phyloP scores from a whole-genome alignment of 2,113 vertebrate genomes.

The Vidua macroura region DNA sequence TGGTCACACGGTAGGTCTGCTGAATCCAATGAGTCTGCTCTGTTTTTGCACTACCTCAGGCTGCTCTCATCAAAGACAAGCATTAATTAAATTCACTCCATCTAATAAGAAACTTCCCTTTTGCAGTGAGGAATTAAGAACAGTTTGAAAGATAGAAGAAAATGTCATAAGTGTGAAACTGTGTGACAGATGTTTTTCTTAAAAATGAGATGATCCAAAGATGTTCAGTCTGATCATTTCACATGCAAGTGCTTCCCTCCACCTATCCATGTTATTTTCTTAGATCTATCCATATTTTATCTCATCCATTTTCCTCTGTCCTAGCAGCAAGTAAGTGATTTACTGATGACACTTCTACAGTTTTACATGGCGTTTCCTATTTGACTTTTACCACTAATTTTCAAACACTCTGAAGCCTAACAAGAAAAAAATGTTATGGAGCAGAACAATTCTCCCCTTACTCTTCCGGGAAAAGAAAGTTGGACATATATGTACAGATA shows the following conservation, averaged over 20 bases:
- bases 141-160: not conserved
- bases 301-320: not conserved
- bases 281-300: not conserved
- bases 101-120: not conserved
- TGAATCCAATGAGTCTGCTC: not conserved
- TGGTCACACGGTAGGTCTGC: slow-evolving; percentile 13
- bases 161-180: not conserved
- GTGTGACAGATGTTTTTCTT: not conserved
- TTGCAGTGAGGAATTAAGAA: not conserved
- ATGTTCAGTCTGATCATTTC: not conserved
- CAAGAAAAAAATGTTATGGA: not conserved
- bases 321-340: not conserved
- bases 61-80: not conserved
- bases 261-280: not conserved
- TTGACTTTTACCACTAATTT: not conserved
- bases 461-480: not conserved
- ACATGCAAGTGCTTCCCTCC: not conserved
- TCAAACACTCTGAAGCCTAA: not conserved
- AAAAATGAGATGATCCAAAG: not conserved
- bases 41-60: not conserved
- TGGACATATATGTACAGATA: not conserved
- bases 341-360: not conserved
- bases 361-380: not conserved
- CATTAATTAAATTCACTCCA: slow-evolving; percentile 2
- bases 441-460: not conserved